These are phyloP conservation scores for Melinopterus prodromus DNA, from an alignment of 2,888 invertebrate genomes.

Conservation along the genomic window DNA sequence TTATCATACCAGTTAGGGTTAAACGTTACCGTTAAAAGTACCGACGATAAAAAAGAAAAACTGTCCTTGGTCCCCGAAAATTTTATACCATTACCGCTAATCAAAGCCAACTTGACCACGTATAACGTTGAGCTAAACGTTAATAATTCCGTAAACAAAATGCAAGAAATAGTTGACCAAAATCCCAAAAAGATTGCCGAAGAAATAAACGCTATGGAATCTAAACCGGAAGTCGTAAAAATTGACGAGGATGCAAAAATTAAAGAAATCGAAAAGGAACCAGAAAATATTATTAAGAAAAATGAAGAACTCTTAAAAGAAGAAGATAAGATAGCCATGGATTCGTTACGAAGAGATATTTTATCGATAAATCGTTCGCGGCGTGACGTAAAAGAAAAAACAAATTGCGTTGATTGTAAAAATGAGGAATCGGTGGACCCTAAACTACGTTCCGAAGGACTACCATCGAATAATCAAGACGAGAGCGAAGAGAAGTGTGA, in stretches of 20 bases:
- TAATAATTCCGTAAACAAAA: neutral
- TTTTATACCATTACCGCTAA: conserved; percentile 36
- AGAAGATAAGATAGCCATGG: conserved; percentile 14
- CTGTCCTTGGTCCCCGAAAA: neutral
- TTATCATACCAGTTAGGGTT: conserved; percentile 40
- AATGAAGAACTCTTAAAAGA: conserved; percentile 28
- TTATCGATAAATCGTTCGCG: conserved; percentile 32
- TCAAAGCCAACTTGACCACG: conserved; percentile 29
- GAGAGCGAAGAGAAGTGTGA: neutral
- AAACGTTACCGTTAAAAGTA: conserved; percentile 24
- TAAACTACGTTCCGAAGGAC: neutral
- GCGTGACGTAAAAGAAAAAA: conserved; percentile 29
- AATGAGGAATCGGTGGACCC: neutral
- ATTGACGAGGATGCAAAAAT: conserved; percentile 28
- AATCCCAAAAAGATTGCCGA: neutral
- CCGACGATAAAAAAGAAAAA: conserved; percentile 23
- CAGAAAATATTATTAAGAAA: conserved; percentile 31
- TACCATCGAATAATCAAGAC: conserved; percentile 26
- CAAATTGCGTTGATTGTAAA: conserved; percentile 6
- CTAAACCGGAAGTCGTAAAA: neutral
- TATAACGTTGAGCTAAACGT: conserved; percentile 23
- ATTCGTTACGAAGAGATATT: conserved; percentile 43
- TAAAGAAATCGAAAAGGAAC: conserved; percentile 32
- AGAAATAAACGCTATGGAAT: neutral
- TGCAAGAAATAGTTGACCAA: neutral